Evolutionary conservation across 2,888 invertebrate species (phyloP), one percentile per base, ranked within the genome.

Genomic region (Entomobrya proxima): DNA sequence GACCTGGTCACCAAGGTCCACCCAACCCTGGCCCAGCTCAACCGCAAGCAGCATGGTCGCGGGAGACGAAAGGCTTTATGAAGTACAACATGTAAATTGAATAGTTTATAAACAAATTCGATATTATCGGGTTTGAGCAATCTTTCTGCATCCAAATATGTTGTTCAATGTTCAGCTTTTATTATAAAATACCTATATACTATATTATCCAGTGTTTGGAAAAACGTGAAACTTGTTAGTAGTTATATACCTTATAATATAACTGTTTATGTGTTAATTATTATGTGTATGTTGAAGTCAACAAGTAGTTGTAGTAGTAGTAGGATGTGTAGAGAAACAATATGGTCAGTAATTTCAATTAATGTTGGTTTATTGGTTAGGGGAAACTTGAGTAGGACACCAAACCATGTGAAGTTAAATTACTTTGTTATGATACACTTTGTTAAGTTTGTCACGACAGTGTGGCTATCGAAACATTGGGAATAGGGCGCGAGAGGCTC

Each of bases 51-150:
- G 88, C 91, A 40, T 92, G 92, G 91, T 91, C 92, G 15, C 90
- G 91, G 88, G 91, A 91, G 58, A 91, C 91, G 30, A 90, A 91
- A 87, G 91, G 91, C 77, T 92, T 91, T 89, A 91, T 91, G 89
- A 92, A 92, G 91, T 91, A 91, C 88, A 91, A 91, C 87, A 89
- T 89, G 89, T 89, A 87, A 89, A 86, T 83, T 86, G 78, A 77
- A 86, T 82, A 86, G 83, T 86, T 83, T 86, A 83, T 78, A 40
- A 72, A 78, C 78, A 83, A 78, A 86, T 86, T 83, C 83, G 83
- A 86, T 47, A 75, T 82, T 67, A 18, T 83, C 83, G 86, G 86
- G 83, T 79, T 86, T 86, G 79, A 83, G 30, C 83, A 74, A 86
- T 84, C 79, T 86, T 86, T 86, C 76, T 86, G 81, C 80, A 81